These are phyloP conservation scores for Onychomys leucogaster DNA, from an alignment of 2,797 vertebrate species.

Conservation along the genomic window DNA sequence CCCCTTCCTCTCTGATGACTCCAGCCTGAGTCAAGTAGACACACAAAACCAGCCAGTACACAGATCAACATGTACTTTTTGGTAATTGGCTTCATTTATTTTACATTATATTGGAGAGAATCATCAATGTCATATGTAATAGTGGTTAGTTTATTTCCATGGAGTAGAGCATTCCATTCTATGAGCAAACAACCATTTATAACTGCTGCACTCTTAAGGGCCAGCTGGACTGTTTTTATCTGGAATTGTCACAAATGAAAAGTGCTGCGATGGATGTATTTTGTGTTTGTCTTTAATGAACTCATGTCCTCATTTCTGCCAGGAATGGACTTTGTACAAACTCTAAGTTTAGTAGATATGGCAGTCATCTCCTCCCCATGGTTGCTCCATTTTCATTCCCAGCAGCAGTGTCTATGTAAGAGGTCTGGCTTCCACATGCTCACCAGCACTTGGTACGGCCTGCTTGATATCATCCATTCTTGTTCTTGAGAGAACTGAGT, in stretches of 20 bases:
- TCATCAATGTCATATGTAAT: background rate
- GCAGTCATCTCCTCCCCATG: background rate
- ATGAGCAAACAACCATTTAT: background rate
- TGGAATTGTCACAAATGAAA: background rate
- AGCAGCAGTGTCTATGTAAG: background rate
- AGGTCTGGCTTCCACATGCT: background rate
- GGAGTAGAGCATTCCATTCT: background rate
- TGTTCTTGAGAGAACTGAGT: background rate
- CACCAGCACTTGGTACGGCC: background rate
- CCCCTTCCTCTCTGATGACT: background rate
- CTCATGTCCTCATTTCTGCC: background rate
- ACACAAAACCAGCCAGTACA: background rate
- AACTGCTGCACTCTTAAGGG: background rate
- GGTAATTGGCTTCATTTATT: constrained; percentile 12
- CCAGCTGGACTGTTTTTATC: background rate
- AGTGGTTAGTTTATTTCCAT: background rate
- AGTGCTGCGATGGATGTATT: background rate
- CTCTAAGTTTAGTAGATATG: background rate
- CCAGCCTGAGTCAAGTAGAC: background rate
- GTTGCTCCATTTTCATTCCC: background rate
- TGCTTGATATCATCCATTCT: background rate
- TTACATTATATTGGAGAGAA: background rate
- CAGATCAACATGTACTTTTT: background rate
- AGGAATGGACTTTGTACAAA: background rate
- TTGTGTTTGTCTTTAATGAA: background rate